Evolutionary conservation across 2,797 vertebrate genomes (phyloP).

Genomic region (Tenualosa ilisha): DNA sequence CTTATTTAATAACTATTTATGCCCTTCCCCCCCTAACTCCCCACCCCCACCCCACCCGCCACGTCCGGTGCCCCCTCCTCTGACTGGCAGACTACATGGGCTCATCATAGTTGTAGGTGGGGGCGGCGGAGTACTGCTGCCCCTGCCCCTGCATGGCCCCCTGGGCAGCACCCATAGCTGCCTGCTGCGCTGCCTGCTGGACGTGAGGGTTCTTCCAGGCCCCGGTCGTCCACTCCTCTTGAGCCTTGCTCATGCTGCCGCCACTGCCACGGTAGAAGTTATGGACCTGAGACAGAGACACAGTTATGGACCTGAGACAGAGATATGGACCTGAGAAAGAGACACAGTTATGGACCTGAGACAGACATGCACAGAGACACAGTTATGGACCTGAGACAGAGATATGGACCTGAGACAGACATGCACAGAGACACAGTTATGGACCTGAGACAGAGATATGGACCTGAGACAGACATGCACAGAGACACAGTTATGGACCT

Average conservation of each 20-base stretch:
- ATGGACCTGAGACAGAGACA: conserved; percentile 60
- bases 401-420: neutral
- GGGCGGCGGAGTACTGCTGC: conserved; percentile 89
- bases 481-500: too few relatives aligned
- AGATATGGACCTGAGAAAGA: too few relatives aligned
- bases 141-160: conserved; percentile 82
- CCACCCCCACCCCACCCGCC: neutral
- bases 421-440: neutral
- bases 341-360: neutral
- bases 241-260: conserved; percentile 94
- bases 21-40: neutral
- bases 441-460: neutral
- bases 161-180: conserved; percentile 88
- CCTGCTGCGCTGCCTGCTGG: conserved; percentile 91
- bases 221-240: conserved; percentile 95
- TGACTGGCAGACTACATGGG: conserved; percentile 83
- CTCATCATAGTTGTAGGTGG: conserved; percentile 95
- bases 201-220: conserved; percentile 98
- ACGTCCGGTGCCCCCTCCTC: conserved; percentile 29
- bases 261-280: conserved; percentile 96
- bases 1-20: conserved; percentile 15
- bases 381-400: neutral
- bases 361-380: neutral
- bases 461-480: neutral
- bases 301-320: neutral